These are phyloP conservation scores for Chelmon rostratus DNA, from an alignment of 2,797 vertebrate genomes.

Conservation along the genomic window DNA sequence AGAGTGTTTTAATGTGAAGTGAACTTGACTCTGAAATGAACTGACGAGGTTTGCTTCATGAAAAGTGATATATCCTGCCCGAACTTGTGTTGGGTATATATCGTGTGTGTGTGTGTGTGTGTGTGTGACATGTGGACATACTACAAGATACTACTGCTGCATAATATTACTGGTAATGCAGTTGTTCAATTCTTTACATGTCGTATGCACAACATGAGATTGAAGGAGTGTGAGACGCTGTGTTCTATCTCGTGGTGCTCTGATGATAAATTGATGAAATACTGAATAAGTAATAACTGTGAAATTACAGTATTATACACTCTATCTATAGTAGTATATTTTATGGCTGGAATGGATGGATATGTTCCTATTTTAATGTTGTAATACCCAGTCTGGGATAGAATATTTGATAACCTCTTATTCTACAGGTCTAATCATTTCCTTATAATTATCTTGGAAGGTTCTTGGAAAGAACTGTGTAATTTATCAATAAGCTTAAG, in stretches of 20 bases:
- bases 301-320: slow-evolving; percentile 45
- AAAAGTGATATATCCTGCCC: slow-evolving; percentile 68
- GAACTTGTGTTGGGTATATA: slow-evolving; percentile 59
- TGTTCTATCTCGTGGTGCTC: slow-evolving; percentile 22
- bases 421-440: slow-evolving; percentile 19
- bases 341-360: slow-evolving; percentile 17
- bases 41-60: slow-evolving; percentile 17
- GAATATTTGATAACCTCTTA: slow-evolving; percentile 22
- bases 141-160: slow-evolving; percentile 16
- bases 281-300: slow-evolving; percentile 54
- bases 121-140: slow-evolving; percentile 27
- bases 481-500: background rate
- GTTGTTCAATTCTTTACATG: background rate
- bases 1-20: slow-evolving; percentile 33
- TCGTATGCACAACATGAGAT: background rate
- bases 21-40: slow-evolving; percentile 20
- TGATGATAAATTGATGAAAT: slow-evolving; percentile 47
- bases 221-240: slow-evolving; percentile 9
- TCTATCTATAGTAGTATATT: slow-evolving; percentile 28
- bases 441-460: slow-evolving; percentile 2
- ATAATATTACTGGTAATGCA: background rate
- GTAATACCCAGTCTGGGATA: slow-evolving; percentile 9
- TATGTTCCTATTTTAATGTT: slow-evolving; percentile 29
- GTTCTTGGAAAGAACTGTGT: background rate
- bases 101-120: slow-evolving; percentile 35